Conservation (phyloP, 2,888 invertebrate genomes). For the Cylloceria caligata region DNA sequence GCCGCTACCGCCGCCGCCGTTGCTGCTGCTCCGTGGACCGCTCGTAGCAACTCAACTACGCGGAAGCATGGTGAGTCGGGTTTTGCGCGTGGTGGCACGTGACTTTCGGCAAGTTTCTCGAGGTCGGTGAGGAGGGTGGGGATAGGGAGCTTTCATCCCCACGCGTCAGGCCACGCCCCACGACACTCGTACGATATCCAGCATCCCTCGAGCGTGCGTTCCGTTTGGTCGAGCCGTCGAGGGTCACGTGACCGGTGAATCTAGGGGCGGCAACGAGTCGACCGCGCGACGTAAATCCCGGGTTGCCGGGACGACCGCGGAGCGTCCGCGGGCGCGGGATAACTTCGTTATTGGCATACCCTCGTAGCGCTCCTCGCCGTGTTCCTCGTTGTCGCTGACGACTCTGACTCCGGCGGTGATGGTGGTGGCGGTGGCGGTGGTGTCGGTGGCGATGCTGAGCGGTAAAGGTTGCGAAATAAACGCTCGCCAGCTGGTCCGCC, state of each 20-base stretch:
- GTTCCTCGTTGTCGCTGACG: slow-evolving; percentile 25
- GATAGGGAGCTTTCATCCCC: slow-evolving; percentile 83
- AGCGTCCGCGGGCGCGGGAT: slow-evolving; percentile 76
- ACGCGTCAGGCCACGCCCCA: slow-evolving; percentile 88
- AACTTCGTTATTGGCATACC: slow-evolving; percentile 83
- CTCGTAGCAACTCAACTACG: slow-evolving; percentile 69
- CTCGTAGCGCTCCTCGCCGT: slow-evolving; percentile 52
- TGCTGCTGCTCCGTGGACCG: slow-evolving; percentile 44
- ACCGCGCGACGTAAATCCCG: slow-evolving; percentile 72
- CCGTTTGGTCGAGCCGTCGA: slow-evolving; percentile 75
- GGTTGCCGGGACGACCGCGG: slow-evolving; percentile 65
- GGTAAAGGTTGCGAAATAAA: slow-evolving; percentile 83
- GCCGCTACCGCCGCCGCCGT: no score
- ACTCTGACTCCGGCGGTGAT: slow-evolving; percentile 21
- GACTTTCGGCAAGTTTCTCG: slow-evolving; percentile 82
- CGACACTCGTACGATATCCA: slow-evolving; percentile 88
- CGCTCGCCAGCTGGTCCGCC: slow-evolving; percentile 83
- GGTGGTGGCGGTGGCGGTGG: slow-evolving; percentile 56
- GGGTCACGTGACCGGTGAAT: slow-evolving; percentile 78
- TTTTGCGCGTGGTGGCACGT: slow-evolving; percentile 78
- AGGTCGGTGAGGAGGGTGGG: slow-evolving; percentile 70
- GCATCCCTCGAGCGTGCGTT: slow-evolving; percentile 84
- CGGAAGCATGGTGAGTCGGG: slow-evolving; percentile 77
- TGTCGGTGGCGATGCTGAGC: slow-evolving; percentile 69
- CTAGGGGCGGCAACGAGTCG: slow-evolving; percentile 69